phyloP scores from a whole-genome alignment of 2,888 invertebrate species.

The Calliphora vomitoria region DNA sequence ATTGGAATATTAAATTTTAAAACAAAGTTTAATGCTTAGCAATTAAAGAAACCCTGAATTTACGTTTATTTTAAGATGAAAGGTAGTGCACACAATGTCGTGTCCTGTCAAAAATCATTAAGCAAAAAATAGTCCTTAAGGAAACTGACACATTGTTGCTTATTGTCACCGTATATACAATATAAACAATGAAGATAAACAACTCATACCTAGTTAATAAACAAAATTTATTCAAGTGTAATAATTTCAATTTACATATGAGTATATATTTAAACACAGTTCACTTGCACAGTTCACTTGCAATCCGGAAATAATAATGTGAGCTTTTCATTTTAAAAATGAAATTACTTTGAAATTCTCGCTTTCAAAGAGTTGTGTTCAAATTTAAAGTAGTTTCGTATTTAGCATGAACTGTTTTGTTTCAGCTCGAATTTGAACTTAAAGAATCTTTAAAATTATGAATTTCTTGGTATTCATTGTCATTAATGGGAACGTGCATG shows the following conservation, averaged over 20 bases:
- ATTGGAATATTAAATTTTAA: too few relatives aligned
- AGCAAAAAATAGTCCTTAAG: conserved; percentile 11
- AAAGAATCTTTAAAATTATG: too few relatives aligned
- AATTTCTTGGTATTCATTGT: too few relatives aligned
- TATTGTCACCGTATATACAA: not conserved
- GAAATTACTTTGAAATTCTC: not conserved
- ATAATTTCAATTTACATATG: conserved; percentile 38
- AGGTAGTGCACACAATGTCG: not conserved
- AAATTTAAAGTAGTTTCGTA: not conserved
- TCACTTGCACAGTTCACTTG: not conserved
- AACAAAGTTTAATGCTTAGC: too few relatives aligned
- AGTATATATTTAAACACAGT: not conserved
- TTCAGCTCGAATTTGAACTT: too few relatives aligned
- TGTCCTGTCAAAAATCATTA: conserved; percentile 39
- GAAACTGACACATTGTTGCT: conserved; percentile 34
- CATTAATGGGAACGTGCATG: too few relatives aligned
- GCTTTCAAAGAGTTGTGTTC: not conserved
- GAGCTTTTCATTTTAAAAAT: too few relatives aligned
- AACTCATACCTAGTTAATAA: conserved; percentile 37
- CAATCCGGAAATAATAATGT: not conserved
- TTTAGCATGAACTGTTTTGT: too few relatives aligned
- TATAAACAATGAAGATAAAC: conserved; percentile 50
- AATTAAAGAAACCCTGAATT: too few relatives aligned
- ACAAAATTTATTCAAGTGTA: conserved; percentile 64
- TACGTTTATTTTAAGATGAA: not conserved